phyloP scores from a whole-genome alignment of 2,888 invertebrate species.

The Kuschelorhynchus macadamiae region DNA sequence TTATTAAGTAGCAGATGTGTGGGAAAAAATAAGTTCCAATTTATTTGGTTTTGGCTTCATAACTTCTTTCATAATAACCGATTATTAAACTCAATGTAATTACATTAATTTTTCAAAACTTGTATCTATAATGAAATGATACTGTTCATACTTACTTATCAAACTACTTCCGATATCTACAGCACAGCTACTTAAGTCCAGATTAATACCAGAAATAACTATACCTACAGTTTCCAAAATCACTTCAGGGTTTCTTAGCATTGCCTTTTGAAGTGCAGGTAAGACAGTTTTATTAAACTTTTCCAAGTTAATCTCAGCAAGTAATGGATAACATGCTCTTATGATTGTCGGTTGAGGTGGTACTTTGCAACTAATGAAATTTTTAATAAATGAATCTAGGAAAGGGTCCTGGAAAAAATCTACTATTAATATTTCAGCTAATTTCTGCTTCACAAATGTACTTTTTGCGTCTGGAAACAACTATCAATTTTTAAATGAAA shows the following conservation, averaged over 20 bases:
- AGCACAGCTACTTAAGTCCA: conserved; percentile 85
- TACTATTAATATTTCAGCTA: too few relatives aligned
- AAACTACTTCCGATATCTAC: conserved; percentile 86
- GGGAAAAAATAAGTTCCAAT: too few relatives aligned
- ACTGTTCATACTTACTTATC: conserved; percentile 72
- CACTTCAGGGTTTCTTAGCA: conserved; percentile 94
- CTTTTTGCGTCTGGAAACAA: too few relatives aligned
- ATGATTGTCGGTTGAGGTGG: conserved; percentile 81
- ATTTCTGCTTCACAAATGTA: too few relatives aligned
- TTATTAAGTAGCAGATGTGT: too few relatives aligned
- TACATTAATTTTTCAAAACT: too few relatives aligned
- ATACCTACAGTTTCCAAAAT: conserved; percentile 86
- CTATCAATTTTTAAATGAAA: too few relatives aligned
- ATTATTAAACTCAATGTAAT: too few relatives aligned
- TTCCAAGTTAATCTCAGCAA: conserved; percentile 74
- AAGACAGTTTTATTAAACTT: conserved; percentile 83
- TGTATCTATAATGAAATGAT: conserved; percentile 1
- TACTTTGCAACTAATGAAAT: conserved; percentile 82
- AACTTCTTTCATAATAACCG: too few relatives aligned
- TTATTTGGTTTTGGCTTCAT: too few relatives aligned
- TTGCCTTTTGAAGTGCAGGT: conserved; percentile 90
- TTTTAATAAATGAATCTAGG: conserved; percentile 82
- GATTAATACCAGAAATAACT: conserved; percentile 78
- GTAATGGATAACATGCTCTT: conserved; percentile 76
- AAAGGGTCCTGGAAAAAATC: conserved; percentile 73